Conservation (phyloP, 1,140 invertebrate species). For the Brachionus asplanchnoidis region DNA sequence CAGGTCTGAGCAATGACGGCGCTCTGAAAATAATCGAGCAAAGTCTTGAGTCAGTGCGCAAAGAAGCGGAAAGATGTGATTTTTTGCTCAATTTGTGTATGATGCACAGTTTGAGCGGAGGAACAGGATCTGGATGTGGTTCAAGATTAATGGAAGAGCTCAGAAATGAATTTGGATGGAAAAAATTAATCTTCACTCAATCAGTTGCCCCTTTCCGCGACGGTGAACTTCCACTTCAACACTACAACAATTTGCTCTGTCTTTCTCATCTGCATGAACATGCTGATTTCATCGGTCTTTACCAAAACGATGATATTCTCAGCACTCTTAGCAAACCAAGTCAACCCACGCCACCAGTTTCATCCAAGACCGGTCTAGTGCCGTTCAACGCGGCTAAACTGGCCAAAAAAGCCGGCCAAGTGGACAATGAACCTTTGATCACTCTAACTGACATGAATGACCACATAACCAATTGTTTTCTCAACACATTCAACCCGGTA, state of each 20-base stretch:
- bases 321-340: not conserved
- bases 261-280: conserved; percentile 20
- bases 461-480: not conserved
- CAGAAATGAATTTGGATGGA: conserved; percentile 19
- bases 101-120: conserved; percentile 62
- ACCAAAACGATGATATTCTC: conserved; percentile 34
- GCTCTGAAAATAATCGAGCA: conserved; percentile 62
- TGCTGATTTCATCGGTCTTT: conserved; percentile 5
- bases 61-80: conserved; percentile 65
- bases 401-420: not conserved
- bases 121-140: conserved; percentile 61
- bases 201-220: conserved; percentile 25
- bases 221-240: conserved; percentile 34
- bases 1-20: conserved; percentile 60
- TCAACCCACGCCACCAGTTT: not conserved
- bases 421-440: not conserved
- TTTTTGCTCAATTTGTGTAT: conserved; percentile 66
- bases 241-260: conserved; percentile 32
- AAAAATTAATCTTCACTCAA: conserved; percentile 1
- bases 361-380: conserved; percentile 5
- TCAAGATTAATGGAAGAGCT: conserved; percentile 59
- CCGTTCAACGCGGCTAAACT: not conserved
- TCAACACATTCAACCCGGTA: not conserved
- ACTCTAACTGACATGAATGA: conserved; percentile 5
- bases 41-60: conserved; percentile 55